A percentile compares a stretch with the other conserved stretches of the same genome.
Conservation (phyloP, 1,140 invertebrate genomes). For the Meloidogyne floridensis region DNA sequence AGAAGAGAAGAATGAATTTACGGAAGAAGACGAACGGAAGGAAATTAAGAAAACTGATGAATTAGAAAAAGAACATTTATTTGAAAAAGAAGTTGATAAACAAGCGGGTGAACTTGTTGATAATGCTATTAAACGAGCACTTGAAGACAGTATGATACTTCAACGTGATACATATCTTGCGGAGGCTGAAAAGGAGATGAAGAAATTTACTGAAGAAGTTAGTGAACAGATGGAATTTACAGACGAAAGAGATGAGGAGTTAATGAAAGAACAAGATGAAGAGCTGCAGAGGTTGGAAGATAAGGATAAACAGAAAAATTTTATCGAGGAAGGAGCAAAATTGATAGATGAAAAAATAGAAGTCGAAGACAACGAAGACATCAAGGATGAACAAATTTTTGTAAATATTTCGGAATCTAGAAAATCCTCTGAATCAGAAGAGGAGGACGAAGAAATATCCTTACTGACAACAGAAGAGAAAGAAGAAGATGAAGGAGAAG, state of each 20-base stretch:
- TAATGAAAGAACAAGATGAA: no score
- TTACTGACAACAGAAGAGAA: neutral
- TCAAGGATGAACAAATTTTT: neutral
- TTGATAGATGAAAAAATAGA: no score
- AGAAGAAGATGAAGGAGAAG: neutral
- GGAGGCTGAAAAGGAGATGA: no score
- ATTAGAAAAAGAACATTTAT: neutral
- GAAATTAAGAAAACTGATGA: neutral
- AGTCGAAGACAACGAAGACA: neutral
- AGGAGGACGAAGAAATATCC: slow-evolving; percentile 9
- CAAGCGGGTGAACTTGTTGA: slow-evolving; percentile 2
- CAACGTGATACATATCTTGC: neutral
- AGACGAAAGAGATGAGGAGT: no score
- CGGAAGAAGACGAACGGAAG: neutral
- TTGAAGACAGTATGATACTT: neutral
- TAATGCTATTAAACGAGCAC: neutral
- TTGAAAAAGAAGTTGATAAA: neutral
- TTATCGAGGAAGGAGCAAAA: neutral
- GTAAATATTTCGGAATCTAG: neutral
- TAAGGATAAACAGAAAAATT: neutral
- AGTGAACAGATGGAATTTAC: no score
- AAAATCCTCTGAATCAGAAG: slow-evolving; percentile 6
- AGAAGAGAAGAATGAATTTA: no score
- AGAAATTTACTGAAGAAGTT: neutral
- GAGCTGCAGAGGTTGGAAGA: no score